Base-by-base conservation (phyloP, 2,888 invertebrate species). In the Rhorus exstirpatorius region DNA sequence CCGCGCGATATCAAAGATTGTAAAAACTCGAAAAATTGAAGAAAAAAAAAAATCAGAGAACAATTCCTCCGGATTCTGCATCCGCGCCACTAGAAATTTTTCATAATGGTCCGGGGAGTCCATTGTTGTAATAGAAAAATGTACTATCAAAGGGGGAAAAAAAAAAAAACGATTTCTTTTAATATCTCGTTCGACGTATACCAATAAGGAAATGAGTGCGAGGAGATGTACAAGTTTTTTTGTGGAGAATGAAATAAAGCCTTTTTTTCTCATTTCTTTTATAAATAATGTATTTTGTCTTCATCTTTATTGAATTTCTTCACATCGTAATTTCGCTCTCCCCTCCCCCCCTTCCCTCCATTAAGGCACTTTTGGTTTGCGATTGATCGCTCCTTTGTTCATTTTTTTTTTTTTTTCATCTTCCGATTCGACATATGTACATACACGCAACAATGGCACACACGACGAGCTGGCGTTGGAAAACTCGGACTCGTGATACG, bases 271-370 rank as follows among this genome's bases (percentile, higher is more conserved):
- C 51, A 55, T 87, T 87, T 79, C 78, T 84, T 87, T 87, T 89
- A 91, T 92, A 92, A 92, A 92, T 92, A 92, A 90, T 89, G 88
- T 84, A 86, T 85, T 79, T 82, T 14, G 8, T 58, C 46, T 72
- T 53, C 17, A 44, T 77, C 88, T 90, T 91, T 91, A 91, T 90
- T 92, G 88, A 88, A 89, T 90, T 90, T 86, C 86, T 87, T 90
- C 84, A 89, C 87, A 89, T 87, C 85, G 85, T 87, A 86, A 76
- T 79, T 79, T 67, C 82, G 55, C 24, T 38, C 51, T 17, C 38
- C 24, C 53, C 7, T 31, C 19, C 24, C 26, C 55, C 14, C 35
- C n/a, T 38, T 49, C 38, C 38, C 81, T 82, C 72, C 85, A 85
- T 86, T 86, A 90, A 90, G 89, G 88, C 90, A 90, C 89, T 87